phyloP scores from a whole-genome alignment of 2,113 vertebrate genomes.

The Clarias magur region DNA sequence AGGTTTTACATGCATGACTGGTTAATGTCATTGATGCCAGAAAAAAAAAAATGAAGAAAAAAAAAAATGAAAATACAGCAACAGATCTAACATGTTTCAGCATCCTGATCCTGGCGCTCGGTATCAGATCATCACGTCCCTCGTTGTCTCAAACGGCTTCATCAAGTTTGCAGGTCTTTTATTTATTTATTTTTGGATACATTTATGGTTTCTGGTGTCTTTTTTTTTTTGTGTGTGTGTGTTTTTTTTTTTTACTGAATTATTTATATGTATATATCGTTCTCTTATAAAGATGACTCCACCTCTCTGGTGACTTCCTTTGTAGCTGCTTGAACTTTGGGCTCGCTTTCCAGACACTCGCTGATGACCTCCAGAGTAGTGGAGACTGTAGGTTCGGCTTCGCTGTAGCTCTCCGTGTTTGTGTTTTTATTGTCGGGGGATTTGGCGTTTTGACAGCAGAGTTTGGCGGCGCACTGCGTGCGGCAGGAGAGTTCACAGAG shows the following conservation, averaged over 20 bases:
- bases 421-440: slow-evolving; percentile 67
- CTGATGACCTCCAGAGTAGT: slow-evolving; percentile 81
- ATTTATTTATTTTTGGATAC: neutral
- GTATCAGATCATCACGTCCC: neutral
- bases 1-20: neutral
- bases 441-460: slow-evolving; percentile 84
- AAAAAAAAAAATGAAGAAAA: neutral
- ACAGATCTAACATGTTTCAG: neutral
- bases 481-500: slow-evolving; percentile 93
- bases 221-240: too few relatives aligned
- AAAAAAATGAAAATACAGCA: neutral
- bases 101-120: neutral
- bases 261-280: neutral
- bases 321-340: slow-evolving; percentile 34
- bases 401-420: neutral
- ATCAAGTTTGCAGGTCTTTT: neutral
- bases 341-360: slow-evolving; percentile 71
- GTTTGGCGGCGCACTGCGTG: slow-evolving; percentile 95
- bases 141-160: neutral
- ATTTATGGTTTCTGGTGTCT: neutral
- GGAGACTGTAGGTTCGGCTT: slow-evolving; percentile 67
- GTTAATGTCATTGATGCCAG: neutral
- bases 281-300: slow-evolving; percentile 75
- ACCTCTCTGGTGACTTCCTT: slow-evolving; percentile 63
- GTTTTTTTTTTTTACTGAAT: too few relatives aligned